Evolutionary conservation across 2,113 vertebrate species (phyloP).

Genomic region (human): GRCh38 chr4:165255501-165256000

Average conservation of each 20-base stretch:
- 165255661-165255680: background rate
- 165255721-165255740: background rate
- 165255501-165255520: conserved; percentile 18
- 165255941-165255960: conserved; percentile 31
- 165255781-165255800: background rate
- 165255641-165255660: background rate
- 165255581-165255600: background rate
- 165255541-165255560: background rate
- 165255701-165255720: background rate
- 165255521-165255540: background rate
- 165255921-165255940: background rate
- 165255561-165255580: background rate
- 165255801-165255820: background rate
- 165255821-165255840: background rate
- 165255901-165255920: conserved; percentile 27
- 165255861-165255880: background rate
- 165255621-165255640: background rate
- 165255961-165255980: conserved; percentile 18
- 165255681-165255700: background rate
- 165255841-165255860: background rate
- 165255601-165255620: no score
- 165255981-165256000: conserved; percentile 60
- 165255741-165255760: background rate
- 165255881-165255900: background rate
- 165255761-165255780: background rate